Conservation (phyloP, 2,888 invertebrate species). For the Erebia aethiops region DNA sequence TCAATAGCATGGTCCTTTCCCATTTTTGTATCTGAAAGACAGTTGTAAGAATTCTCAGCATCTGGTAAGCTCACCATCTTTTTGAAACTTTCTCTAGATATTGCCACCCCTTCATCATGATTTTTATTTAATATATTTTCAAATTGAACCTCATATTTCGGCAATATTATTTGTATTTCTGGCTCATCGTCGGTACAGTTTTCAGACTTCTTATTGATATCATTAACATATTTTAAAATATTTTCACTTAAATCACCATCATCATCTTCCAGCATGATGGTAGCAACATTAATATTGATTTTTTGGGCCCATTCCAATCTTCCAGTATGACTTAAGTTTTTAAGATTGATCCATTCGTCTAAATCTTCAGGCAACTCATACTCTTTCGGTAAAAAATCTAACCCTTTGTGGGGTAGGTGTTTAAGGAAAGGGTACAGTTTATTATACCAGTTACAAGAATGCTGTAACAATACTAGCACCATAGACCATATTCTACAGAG, state of each 20-base stretch:
- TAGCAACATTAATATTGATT: constrained; percentile 49
- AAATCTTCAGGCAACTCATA: constrained; percentile 75
- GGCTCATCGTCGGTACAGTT: constrained; percentile 27
- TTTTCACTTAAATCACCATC: constrained; percentile 56
- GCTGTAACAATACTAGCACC: constrained; percentile 70
- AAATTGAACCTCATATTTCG: constrained; percentile 31
- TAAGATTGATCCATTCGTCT: constrained; percentile 72
- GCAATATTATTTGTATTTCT: constrained; percentile 27
- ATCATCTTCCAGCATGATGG: constrained; percentile 52
- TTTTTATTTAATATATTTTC: constrained; percentile 32
- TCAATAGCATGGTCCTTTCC: constrained; percentile 51
- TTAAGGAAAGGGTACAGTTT: constrained; percentile 64
- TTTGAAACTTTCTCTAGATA: constrained; percentile 57
- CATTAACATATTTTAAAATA: constrained; percentile 64
- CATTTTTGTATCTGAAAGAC: constrained; percentile 28
- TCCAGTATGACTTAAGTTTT: constrained; percentile 70
- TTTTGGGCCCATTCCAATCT: constrained; percentile 66
- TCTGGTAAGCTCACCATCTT: constrained; percentile 41
- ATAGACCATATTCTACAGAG: constrained; percentile 82
- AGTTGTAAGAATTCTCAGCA: constrained; percentile 24
- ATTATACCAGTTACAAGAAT: constrained; percentile 78
- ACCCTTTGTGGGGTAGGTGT: constrained; percentile 69
- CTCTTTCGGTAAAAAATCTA: constrained; percentile 71
- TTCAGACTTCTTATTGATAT: constrained; percentile 52
- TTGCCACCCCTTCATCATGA: constrained; percentile 54